Conservation (phyloP, 2,888 invertebrate species). For the Drosophila antonietae region DNA sequence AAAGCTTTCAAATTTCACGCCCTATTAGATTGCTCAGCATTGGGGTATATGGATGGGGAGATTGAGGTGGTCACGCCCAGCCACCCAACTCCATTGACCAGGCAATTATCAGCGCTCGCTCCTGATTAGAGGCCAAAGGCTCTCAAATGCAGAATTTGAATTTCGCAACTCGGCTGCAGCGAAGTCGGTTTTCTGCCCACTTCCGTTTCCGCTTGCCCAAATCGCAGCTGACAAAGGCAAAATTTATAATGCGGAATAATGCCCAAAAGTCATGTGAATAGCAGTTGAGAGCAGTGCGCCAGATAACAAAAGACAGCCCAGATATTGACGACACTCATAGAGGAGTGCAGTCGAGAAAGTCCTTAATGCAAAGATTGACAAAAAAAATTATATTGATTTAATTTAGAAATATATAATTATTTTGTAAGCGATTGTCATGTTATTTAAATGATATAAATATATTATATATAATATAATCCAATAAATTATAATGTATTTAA, state of each 20-base stretch:
- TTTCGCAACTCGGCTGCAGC: conserved; percentile 15
- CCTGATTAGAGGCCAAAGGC: conserved; percentile 33
- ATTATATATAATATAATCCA: too few species aligned
- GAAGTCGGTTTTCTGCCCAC: conserved; percentile 28
- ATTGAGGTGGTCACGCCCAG: background rate
- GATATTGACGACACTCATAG: background rate
- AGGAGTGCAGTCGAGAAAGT: background rate
- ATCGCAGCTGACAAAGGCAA: conserved; percentile 20
- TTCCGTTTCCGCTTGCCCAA: conserved; percentile 46
- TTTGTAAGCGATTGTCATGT: too few species aligned
- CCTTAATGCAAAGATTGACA: background rate
- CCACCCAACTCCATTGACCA: conserved; percentile 24
- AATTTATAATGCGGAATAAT: conserved; percentile 7
- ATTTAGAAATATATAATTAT: too few species aligned
- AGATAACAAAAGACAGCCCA: background rate
- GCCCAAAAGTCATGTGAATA: background rate
- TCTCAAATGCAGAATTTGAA: conserved; percentile 16
- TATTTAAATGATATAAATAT: too few species aligned
- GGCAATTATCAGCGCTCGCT: conserved; percentile 37
- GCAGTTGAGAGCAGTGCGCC: background rate
- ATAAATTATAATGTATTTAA: too few species aligned
- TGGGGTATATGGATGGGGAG: background rate
- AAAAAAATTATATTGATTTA: too few species aligned
- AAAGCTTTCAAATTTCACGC: conserved; percentile 57
- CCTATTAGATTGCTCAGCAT: conserved; percentile 40